Evolutionary conservation across 2,797 vertebrate genomes (phyloP), one percentile per base, ranked within the genome.

Genomic region (Orientallactaga sibirica): DNA sequence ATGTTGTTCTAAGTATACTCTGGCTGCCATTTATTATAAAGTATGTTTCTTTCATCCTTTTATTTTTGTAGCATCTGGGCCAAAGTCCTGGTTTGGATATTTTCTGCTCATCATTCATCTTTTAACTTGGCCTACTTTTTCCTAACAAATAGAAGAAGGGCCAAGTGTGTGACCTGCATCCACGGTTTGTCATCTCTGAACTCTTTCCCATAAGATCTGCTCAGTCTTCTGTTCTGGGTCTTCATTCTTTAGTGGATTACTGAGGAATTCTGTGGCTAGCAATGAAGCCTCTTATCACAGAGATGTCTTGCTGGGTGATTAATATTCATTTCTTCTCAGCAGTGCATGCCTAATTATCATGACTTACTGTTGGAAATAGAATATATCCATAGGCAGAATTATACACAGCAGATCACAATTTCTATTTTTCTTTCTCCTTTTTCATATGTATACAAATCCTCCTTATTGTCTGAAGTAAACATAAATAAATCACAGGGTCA

Each of bases 11-110:
- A 70, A 85, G 81, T 58, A 7, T 66, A 25, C 12, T 66, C 18
- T 77, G 81, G 68, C 24, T 75, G 9, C 37, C 48, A 27, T 90
- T 96, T 86, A 29, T 43, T 66, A 74, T 88, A 81, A 66, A 48
- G 64, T 74, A 61, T 5, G 1, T 76, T 25, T 52, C 29, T 70
- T 48, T 86, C 41, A 64, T 33, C 11, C 14, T 62, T 80, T 87
- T 62, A 25, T 67, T 90, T 90, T 64, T 61, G 2, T 58, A 64
- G 24, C 43, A 29, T 33, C 48, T 77, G 29, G 27, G 16, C 64
- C 75, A 52, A 80, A 55, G 33, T 88, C 52, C 27, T 62, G 4
- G 37, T 81, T 22, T 61, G 58, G n/a, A 66, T 62, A 48, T 24
- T 71, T 64, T 62, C 33, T 37, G 29, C 18, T 90, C 68, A 58